phyloP scores from a whole-genome alignment of 1,140 invertebrate genomes.

The Daktulosphaira vitifoliae region DNA sequence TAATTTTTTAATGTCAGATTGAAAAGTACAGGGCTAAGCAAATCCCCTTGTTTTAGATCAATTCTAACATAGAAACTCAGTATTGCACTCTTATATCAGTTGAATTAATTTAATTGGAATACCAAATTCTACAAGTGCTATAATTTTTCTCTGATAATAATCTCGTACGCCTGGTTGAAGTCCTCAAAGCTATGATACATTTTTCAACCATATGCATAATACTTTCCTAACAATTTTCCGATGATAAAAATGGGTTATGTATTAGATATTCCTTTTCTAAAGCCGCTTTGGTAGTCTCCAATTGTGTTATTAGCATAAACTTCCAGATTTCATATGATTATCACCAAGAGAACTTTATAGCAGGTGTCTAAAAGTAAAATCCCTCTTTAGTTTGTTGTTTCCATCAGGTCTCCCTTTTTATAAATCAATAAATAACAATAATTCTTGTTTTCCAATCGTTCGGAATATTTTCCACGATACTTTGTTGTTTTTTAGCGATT shows the following conservation, averaged over 20 bases:
- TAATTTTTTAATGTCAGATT: constrained; percentile 37
- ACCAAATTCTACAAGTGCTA: not conserved
- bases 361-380: no score
- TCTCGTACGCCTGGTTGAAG: not conserved
- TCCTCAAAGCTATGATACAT: constrained; percentile 1
- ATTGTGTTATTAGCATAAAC: constrained; percentile 17
- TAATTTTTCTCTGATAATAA: not conserved
- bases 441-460: constrained; percentile 37
- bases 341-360: no score
- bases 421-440: constrained; percentile 37
- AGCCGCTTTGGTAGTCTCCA: no score
- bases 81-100: constrained; percentile 1
- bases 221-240: constrained; percentile 14
- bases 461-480: constrained; percentile 35
- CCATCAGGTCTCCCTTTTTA: constrained; percentile 39
- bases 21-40: constrained; percentile 27
- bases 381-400: constrained; percentile 39
- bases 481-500: constrained; percentile 8
- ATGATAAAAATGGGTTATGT: constrained; percentile 19
- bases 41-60: constrained; percentile 31
- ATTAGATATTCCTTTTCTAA: constrained; percentile 25
- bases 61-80: not conserved
- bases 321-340: not conserved
- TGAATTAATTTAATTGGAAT: constrained; percentile 24
- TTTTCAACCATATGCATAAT: constrained; percentile 1